Conservation (phyloP, 2,888 invertebrate genomes). For the Scaptomyza reducta region DNA sequence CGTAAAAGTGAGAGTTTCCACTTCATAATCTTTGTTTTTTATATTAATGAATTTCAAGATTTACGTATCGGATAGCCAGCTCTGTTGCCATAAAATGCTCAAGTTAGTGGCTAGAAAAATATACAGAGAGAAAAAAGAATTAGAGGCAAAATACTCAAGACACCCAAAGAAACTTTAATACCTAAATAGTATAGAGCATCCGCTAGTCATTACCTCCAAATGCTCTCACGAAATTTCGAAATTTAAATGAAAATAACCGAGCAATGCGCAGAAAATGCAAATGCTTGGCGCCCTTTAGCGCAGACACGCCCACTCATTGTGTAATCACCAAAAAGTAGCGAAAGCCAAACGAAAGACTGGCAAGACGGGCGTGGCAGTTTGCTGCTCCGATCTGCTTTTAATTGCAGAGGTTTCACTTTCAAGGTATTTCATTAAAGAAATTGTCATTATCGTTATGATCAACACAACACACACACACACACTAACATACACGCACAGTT, state of each 20-base stretch:
- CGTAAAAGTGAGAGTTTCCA: slow-evolving; percentile 81
- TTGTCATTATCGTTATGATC: slow-evolving; percentile 69
- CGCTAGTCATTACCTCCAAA: background rate
- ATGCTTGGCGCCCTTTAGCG: slow-evolving; percentile 52
- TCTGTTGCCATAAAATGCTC: slow-evolving; percentile 4
- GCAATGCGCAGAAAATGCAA: slow-evolving; percentile 60
- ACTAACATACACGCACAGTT: too few species aligned
- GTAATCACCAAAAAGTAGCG: slow-evolving; percentile 58
- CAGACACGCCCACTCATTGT: slow-evolving; percentile 63
- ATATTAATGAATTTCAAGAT: slow-evolving; percentile 32
- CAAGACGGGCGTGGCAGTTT: slow-evolving; percentile 53
- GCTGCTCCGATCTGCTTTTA: slow-evolving; percentile 62
- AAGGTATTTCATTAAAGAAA: slow-evolving; percentile 73
- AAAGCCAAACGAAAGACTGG: slow-evolving; percentile 43
- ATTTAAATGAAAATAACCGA: slow-evolving; percentile 32
- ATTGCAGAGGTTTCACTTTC: slow-evolving; percentile 76
- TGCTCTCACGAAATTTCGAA: background rate
- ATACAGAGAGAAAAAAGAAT: background rate
- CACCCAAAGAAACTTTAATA: background rate
- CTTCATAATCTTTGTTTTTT: slow-evolving; percentile 66
- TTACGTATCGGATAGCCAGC: slow-evolving; percentile 37
- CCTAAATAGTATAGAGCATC: slow-evolving; percentile 8
- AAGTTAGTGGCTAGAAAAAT: background rate
- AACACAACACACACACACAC: too few species aligned
- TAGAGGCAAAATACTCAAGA: background rate